These are phyloP conservation scores for Geococcyx californianus DNA, from an alignment of 2,113 vertebrate species.

Conservation along the genomic window DNA sequence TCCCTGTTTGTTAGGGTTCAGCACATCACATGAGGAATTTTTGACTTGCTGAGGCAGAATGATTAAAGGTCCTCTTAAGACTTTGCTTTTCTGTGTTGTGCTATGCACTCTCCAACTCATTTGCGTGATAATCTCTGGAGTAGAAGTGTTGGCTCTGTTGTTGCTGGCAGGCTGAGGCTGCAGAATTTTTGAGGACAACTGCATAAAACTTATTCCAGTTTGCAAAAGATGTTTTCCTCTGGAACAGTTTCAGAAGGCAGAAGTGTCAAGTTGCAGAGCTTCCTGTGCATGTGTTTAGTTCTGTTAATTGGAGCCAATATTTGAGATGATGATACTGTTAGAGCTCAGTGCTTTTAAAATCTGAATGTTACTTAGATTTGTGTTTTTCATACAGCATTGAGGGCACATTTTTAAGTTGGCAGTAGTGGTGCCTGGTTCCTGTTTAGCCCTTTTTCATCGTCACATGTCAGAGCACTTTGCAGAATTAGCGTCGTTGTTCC, in stretches of 20 bases:
- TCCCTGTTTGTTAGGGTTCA: background rate
- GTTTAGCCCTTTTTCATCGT: background rate
- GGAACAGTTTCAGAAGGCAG: background rate
- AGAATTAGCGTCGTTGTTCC: background rate
- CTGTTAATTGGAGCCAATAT: background rate
- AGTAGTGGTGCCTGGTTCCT: background rate
- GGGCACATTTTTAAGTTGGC: background rate
- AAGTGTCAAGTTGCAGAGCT: background rate
- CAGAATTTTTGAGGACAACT: background rate
- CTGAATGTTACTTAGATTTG: background rate
- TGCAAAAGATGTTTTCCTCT: background rate
- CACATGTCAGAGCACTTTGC: background rate
- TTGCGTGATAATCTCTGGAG: background rate
- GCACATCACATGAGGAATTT: fast-evolving
- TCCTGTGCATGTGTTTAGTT: background rate
- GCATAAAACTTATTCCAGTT: background rate
- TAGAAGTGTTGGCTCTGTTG: fast-evolving
- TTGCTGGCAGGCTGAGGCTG: background rate
- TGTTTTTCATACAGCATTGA: background rate
- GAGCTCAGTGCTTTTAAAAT: background rate
- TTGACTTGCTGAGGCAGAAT: background rate
- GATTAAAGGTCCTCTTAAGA: background rate
- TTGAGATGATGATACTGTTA: background rate
- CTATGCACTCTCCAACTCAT: background rate
- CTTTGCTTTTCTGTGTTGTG: background rate